Evolutionary conservation across 2,888 invertebrate species (phyloP), one percentile per base, ranked within the genome.

Genomic region (Chloromyia formosa): DNA sequence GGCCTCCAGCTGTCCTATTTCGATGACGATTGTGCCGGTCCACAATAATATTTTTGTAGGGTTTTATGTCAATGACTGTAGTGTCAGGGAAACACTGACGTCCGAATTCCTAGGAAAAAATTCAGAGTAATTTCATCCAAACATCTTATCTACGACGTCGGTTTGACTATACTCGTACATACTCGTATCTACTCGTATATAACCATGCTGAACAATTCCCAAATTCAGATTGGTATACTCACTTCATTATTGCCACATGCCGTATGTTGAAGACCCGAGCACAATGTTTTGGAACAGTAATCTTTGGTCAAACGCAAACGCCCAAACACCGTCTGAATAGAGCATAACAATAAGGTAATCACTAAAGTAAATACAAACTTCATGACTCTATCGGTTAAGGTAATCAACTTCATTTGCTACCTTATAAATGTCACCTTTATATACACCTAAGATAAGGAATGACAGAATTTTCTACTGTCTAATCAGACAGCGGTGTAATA

Each of bases 21-120:
- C 74, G 22, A 23, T 64, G 22, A 9, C 18, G 35, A 49, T 74
- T 74, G 18, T 74, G 74, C 2, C 64, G 74, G 80, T 71, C 79
- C 77, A 80, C 79, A 82, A 86, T 58, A 1, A 71, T 4, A 40
- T 12, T 35, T 40, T 42, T 56, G 40, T 56, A n/a, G 7, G 40
- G 18, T 1, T 14, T 58, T 1, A 71, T n/a, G 27, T 71, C 58
- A 18, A 71, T 23, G 9, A 71, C 12, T 2, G 45, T 22, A 10
- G 23, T 71, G 18, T 71, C 71, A 1, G 71, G 14, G 3, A 14
- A 18, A 40, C 71, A 71, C 7, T 56, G 40, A 1, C 1, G 14
- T 1, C 56, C 58, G 35, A 27, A 69, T 7, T 22, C 27, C 68
- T 69, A 27, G n/a, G 23, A 22, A 7, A 22, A 22, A 12, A 49